Evolutionary conservation across 2,888 invertebrate species (phyloP).

Genomic region (Mesorhabditis sp.): DNA sequence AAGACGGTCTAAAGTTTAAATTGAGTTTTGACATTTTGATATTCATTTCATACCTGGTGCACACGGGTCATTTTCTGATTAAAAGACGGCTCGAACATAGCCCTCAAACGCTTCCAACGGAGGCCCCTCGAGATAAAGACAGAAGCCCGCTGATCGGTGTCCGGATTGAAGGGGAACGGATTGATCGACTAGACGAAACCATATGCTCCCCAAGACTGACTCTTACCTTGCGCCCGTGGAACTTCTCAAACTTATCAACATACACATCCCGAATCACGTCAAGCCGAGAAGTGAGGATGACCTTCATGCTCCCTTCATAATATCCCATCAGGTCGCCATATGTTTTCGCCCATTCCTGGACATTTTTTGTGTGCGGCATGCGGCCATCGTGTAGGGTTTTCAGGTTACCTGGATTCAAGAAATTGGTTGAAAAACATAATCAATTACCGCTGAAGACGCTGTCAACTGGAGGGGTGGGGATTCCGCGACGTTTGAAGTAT

Average conservation of each 20-base stretch:
- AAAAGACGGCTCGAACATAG: slow-evolving; percentile 62
- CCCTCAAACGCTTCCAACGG: slow-evolving; percentile 62
- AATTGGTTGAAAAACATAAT: not conserved
- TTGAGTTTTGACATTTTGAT: not conserved
- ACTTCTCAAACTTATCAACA: slow-evolving; percentile 16
- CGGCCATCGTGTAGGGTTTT: slow-evolving; percentile 11
- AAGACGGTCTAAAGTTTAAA: not conserved
- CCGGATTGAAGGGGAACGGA: slow-evolving; percentile 58
- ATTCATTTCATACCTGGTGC: not conserved
- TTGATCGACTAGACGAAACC: slow-evolving; percentile 22
- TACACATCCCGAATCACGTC: slow-evolving; percentile 14
- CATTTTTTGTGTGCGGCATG: slow-evolving; percentile 13
- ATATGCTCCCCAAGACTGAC: not conserved
- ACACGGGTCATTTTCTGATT: slow-evolving; percentile 59
- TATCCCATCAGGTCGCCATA: slow-evolving; percentile 16
- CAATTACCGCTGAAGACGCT: slow-evolving; percentile 8
- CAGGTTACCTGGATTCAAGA: slow-evolving; percentile 15
- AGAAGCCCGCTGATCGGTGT: slow-evolving; percentile 50
- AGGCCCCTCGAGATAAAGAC: slow-evolving; percentile 59
- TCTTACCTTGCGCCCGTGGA: slow-evolving; percentile 15
- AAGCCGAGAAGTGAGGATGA: slow-evolving; percentile 15
- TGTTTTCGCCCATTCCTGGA: slow-evolving; percentile 16
- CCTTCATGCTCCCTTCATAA: slow-evolving; percentile 18
- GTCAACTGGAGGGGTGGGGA: slow-evolving; percentile 12
- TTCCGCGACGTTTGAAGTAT: slow-evolving; percentile 16